Conservation (phyloP, 1,140 invertebrate species). For the Atta cephalotes region DNA sequence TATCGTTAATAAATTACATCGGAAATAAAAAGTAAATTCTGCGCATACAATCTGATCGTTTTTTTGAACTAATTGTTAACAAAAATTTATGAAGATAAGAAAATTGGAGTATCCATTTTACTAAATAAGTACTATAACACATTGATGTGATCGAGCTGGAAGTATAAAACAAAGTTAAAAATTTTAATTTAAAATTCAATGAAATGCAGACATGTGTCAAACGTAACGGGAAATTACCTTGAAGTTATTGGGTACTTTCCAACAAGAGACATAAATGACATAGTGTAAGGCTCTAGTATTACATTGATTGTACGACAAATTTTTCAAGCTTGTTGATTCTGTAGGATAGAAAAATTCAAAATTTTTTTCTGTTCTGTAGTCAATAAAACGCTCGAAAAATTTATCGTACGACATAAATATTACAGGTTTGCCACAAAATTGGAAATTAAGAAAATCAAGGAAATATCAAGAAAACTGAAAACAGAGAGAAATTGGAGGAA, state of each 20-base stretch:
- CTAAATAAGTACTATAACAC: background rate
- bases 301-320: too few relatives aligned
- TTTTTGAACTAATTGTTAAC: background rate
- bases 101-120: background rate
- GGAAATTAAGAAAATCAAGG: too few relatives aligned
- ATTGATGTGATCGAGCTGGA: background rate
- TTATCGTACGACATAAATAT: too few relatives aligned
- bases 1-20: constrained; percentile 7
- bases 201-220: background rate
- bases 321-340: too few relatives aligned
- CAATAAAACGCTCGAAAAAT: too few relatives aligned
- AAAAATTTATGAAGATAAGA: background rate
- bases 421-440: too few relatives aligned
- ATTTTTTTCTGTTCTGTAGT: too few relatives aligned
- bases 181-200: background rate
- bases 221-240: background rate
- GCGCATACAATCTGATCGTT: background rate
- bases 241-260: background rate
- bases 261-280: too few relatives aligned
- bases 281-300: too few relatives aligned
- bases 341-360: too few relatives aligned
- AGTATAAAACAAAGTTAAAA: background rate
- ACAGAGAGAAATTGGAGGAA: too few relatives aligned
- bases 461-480: too few relatives aligned
- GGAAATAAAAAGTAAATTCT: background rate